Evolutionary conservation across 2,797 vertebrate species (phyloP), one percentile per base, ranked within the genome.

Genomic region (Borostomias antarcticus): DNA sequence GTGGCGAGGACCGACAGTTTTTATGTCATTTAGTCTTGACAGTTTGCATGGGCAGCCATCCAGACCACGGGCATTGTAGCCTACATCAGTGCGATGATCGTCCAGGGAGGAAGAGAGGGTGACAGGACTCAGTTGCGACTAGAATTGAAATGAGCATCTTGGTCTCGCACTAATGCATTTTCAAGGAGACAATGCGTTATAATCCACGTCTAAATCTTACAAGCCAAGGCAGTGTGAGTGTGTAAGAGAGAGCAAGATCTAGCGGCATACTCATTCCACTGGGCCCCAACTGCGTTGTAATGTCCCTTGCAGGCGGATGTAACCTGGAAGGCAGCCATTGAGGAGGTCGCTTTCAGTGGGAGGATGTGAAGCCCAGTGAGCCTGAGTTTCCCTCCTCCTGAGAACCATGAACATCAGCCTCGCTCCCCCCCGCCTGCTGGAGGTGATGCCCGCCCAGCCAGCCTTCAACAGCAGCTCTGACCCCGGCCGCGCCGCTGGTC

Each of bases 381-480:
- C 51, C 63, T 81, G 71, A 82, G 76, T 7, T 43, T 30, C 56
- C 21, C 81, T 68, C 62, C 58, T 62, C 65, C n/a, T 79, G 70
- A 76, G 76, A 81, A 95, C 86, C 72, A 97, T 96, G 95, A 97
- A 97, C 89, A 84, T 88, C 76, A 94, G 94, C 4, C 88, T 80
- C 53, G 76, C 79, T 40, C 89, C 93, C 52, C 84, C 88, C 50
- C 88, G 91, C 74, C 88, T 88, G 84, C 82, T 86, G 45, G 91
- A 92, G 62, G 81, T 87, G 70, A 64, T 73, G 43, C 48, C 72
- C 32, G 29, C 32, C 30, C 54, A 23, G 86, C 78, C 15, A 87
- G 78, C 21, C 56, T 33, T 58, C 35, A 59, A 59, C 33, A 26
- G 66, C 71, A 80, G 74, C 62, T 58, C 32, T 9, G 17, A n/a